phyloP scores from a whole-genome alignment of 35 echinoderm and acorn worm species.

The Amphiura filiformis region DNA sequence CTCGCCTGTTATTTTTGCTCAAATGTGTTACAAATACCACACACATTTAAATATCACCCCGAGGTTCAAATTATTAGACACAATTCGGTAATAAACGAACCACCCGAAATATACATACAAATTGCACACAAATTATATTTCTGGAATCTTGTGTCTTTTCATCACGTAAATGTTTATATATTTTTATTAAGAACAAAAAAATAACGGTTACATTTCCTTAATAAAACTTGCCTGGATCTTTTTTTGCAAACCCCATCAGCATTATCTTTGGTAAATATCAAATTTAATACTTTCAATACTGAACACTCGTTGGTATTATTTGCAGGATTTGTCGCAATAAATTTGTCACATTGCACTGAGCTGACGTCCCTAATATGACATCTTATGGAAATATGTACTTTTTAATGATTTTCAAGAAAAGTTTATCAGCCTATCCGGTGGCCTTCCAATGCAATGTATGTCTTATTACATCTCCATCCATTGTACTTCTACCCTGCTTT shows the following conservation, averaged over 20 bases:
- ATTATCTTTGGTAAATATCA: not conserved
- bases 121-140: too few species aligned
- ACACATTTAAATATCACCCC: not conserved
- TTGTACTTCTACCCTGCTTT: not conserved
- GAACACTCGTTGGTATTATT: not conserved
- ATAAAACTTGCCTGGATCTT: not conserved
- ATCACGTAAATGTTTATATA: too few species aligned
- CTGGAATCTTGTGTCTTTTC: too few species aligned
- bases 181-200: not conserved
- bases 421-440: not conserved
- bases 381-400: slow-evolving; percentile 1
- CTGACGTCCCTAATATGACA: not conserved
- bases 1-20: slow-evolving; percentile 7
- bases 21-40: slow-evolving; percentile 10
- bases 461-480: not conserved
- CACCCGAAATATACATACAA: too few species aligned
- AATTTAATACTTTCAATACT: not conserved
- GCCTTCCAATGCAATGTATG: not conserved
- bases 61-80: not conserved
- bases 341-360: not conserved
- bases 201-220: not conserved
- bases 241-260: slow-evolving; percentile 1
- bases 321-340: not conserved
- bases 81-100: too few species aligned
- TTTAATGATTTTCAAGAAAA: slow-evolving; percentile 4